A percentile compares a stretch with the other conserved stretches of the same genome.
Evolutionary conservation across 2,113 vertebrate genomes (phyloP).

Genomic region (Ifrita kowaldi): DNA sequence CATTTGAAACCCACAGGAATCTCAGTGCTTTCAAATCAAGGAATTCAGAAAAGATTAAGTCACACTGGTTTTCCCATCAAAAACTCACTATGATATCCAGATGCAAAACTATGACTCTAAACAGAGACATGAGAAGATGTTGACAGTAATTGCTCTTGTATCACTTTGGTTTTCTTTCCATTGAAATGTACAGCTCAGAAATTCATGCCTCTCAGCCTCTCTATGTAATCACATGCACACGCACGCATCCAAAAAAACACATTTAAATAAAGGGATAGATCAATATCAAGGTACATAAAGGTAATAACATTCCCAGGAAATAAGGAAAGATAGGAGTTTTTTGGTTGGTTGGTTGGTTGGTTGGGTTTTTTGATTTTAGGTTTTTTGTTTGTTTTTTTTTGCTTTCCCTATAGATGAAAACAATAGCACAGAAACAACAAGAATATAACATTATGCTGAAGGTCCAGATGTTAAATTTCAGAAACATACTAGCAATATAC

Average conservation of each 20-base stretch:
- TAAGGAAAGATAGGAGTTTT: not conserved
- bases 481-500: not conserved
- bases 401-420: not conserved
- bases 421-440: not conserved
- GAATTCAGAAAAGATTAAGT: not conserved
- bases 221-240: not conserved
- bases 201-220: not conserved
- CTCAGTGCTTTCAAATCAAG: not conserved
- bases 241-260: accelerated
- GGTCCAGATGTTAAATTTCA: not conserved
- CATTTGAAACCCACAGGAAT: not conserved
- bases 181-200: not conserved
- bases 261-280: not conserved
- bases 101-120: not conserved
- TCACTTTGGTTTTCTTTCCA: not conserved
- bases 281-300: not conserved
- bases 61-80: not conserved
- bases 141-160: not conserved
- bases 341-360: not conserved
- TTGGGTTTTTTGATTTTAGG: accelerated
- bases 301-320: not conserved
- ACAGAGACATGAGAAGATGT: not conserved
- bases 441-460: not conserved
- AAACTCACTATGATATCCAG: not conserved
- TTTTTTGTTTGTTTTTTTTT: not conserved